Percentiles rank a stretch among this genome's conserved stretches.
phyloP scores from a whole-genome alignment of 1,140 invertebrate species.

The Aphelenchoides besseyi region DNA sequence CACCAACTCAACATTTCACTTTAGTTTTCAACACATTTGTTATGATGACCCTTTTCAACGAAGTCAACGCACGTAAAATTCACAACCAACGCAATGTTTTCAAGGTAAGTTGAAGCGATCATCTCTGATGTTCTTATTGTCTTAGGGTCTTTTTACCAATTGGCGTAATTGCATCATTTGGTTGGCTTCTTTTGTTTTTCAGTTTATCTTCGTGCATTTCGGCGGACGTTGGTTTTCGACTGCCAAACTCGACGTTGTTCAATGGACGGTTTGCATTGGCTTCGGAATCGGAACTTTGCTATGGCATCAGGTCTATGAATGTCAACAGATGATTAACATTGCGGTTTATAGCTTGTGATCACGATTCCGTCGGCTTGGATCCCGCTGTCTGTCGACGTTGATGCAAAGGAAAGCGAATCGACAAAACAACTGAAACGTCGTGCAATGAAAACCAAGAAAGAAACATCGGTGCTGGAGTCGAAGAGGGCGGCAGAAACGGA shows the following conservation, averaged over 20 bases:
- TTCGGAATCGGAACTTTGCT: slow-evolving; percentile 88
- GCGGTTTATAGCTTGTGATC: slow-evolving; percentile 69
- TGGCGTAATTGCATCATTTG: slow-evolving; percentile 96
- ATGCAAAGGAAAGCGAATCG: neutral
- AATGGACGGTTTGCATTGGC: slow-evolving; percentile 97
- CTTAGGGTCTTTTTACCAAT: slow-evolving; percentile 86
- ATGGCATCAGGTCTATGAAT: slow-evolving; percentile 77
- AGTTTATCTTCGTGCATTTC: slow-evolving; percentile 93
- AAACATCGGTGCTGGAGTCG: too few species aligned
- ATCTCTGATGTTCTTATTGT: neutral
- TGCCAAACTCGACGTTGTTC: slow-evolving; percentile 78
- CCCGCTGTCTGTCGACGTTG: neutral
- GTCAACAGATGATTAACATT: slow-evolving; percentile 7
- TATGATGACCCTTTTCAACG: slow-evolving; percentile 99
- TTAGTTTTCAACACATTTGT: slow-evolving; percentile 99
- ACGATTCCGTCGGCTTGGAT: slow-evolving; percentile 75
- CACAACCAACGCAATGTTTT: slow-evolving; percentile 95
- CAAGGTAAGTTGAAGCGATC: slow-evolving; percentile 64
- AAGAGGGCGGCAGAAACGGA: too few species aligned
- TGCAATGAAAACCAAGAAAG: neutral
- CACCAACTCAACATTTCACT: slow-evolving; percentile 94
- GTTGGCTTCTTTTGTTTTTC: slow-evolving; percentile 83
- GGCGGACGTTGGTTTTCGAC: slow-evolving; percentile 94
- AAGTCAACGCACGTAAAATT: slow-evolving; percentile 98
- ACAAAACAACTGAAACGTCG: neutral